A percentile compares a stretch with the other conserved stretches of the same genome.
phyloP scores from a whole-genome alignment of 2,113 vertebrate genomes.

The Callaeas wilsoni region DNA sequence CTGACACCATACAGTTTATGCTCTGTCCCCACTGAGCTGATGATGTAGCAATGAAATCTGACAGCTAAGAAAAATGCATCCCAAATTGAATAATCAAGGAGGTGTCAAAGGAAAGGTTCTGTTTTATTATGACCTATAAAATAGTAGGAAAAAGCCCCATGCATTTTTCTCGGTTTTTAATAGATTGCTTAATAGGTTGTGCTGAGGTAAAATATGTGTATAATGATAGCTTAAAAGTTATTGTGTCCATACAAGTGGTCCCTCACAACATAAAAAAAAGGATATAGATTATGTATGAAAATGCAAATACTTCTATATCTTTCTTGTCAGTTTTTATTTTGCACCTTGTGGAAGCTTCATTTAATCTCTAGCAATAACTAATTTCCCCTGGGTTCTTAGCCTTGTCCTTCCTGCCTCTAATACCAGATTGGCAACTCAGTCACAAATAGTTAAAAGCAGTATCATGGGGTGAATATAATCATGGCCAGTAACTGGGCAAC shows the following conservation, averaged over 20 bases:
- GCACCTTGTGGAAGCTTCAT: neutral
- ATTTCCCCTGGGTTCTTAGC: neutral
- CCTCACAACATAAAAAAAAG: neutral
- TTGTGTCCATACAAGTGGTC: neutral
- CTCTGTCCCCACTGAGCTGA: neutral
- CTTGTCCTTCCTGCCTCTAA: neutral
- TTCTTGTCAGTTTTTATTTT: neutral
- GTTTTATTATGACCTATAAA: constrained; percentile 29
- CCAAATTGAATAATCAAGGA: constrained; percentile 10
- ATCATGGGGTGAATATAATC: neutral
- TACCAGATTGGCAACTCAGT: neutral
- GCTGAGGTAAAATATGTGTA: neutral
- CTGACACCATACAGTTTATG: neutral
- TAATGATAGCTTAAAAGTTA: neutral
- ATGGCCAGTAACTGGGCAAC: neutral
- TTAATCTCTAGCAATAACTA: neutral
- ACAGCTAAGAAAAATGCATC: neutral
- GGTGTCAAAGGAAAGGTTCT: neutral
- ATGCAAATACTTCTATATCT: neutral
- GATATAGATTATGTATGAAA: neutral
- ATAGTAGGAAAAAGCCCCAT: neutral
- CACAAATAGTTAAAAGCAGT: neutral
- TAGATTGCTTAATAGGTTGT: neutral
- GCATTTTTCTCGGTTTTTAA: neutral
- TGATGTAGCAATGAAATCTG: constrained; percentile 3